Evolutionary conservation across 2,888 invertebrate species (phyloP), one percentile per base, ranked within the genome.

Genomic region (Tortrix viridana): DNA sequence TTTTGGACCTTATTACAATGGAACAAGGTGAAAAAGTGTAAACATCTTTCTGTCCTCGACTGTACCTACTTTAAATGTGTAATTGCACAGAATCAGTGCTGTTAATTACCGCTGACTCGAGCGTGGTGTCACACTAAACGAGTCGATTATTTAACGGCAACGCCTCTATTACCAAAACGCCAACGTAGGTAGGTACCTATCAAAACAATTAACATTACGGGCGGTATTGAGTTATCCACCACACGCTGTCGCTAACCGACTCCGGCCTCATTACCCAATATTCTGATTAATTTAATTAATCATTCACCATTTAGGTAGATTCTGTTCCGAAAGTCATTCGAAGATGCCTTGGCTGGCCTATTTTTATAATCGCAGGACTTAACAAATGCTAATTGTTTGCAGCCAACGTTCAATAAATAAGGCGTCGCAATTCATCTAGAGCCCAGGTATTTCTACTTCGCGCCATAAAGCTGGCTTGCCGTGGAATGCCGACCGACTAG

Each of bases 401-500:
- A 9, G 44, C 12, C 22, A 38, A 5, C 66, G 67, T 68, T 75
- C 76, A 79, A 81, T 84, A 84, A 86, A 85, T 84, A 86, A 85
- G 81, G 78, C 75, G 73, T 70, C 74, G 78, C 81, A 88, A 88
- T 89, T 86, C 86, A 85, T 89, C 86, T 50, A 84, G 82, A 84
- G 81, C 81, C 80, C 77, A 84, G 85, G 86, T 84, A 91, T 89
- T 88, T 85, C 77, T 81, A 84, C 84, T 87, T 89, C 86, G 88
- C 88, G 85, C 89, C 85, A 88, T 87, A 88, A 88, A 79, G 41
- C 79, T 46, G 57, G 79, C 76, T 74, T 80, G 66, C 81, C 77
- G 67, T 74, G 90, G 90, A 91, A 91, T 91, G 91, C 79, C 85
- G 88, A 86, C 83, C 67, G 83, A 84, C 89, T 79, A 81, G 85